These are phyloP conservation scores for Noturus placidus DNA, from an alignment of 2,113 vertebrate genomes.

Conservation along the genomic window DNA sequence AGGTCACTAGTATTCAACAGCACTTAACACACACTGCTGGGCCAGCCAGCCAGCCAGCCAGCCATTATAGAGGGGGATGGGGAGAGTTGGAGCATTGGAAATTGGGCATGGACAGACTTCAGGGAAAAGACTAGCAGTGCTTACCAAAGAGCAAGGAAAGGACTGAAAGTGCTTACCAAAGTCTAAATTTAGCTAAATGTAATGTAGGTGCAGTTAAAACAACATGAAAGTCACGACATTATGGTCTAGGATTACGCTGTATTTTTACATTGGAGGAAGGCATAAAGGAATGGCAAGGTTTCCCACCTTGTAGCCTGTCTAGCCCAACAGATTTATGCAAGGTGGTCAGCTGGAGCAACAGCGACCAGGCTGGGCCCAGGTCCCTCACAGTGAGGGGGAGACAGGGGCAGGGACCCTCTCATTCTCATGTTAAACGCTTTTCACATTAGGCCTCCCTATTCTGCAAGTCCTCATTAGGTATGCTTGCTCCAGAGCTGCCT, in stretches of 20 bases:
- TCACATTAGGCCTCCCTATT: constrained; percentile 54
- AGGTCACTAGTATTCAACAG: constrained; percentile 93
- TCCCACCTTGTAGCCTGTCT: constrained; percentile 67
- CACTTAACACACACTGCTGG: constrained; percentile 77
- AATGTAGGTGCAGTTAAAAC: neutral
- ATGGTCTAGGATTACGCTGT: constrained; percentile 34
- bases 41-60: constrained; percentile 41
- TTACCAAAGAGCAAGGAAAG: constrained; percentile 5
- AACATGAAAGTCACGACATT: neutral
- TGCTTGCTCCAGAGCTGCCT: constrained; percentile 50
- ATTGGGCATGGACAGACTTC: constrained; percentile 58
- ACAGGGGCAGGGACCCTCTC: constrained; percentile 45
- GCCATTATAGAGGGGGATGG: constrained; percentile 55
- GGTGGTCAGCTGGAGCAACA: constrained; percentile 80
- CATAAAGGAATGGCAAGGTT: constrained; percentile 19
- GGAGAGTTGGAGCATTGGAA: constrained; percentile 24
- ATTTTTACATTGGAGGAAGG: neutral
- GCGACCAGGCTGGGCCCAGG: constrained; percentile 50
- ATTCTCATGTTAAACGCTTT: constrained; percentile 62
- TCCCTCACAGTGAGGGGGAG: constrained; percentile 37
- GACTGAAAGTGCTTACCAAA: neutral
- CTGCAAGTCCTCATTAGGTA: constrained; percentile 53
- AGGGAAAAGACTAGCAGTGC: constrained; percentile 1
- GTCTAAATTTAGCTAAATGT: neutral
- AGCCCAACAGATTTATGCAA: constrained; percentile 76